A percentile compares a stretch with the other conserved stretches of the same genome.
Evolutionary conservation across 2,888 invertebrate genomes (phyloP).

Genomic region (Tetragonula carbonaria): DNA sequence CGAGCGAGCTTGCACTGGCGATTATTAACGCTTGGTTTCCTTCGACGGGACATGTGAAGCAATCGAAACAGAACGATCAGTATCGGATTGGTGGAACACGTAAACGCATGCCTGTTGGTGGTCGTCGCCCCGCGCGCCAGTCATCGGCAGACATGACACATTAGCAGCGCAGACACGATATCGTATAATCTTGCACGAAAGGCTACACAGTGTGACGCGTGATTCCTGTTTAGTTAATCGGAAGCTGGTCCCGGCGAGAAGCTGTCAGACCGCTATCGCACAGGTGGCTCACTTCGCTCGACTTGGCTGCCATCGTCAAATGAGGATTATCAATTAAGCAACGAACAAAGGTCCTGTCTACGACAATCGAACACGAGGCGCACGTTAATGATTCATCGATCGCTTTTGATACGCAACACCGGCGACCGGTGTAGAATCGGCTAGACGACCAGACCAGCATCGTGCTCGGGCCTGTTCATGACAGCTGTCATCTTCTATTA

Average conservation of each 20-base stretch:
- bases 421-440: constrained; percentile 44
- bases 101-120: constrained; percentile 24
- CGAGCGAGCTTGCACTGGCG: background rate
- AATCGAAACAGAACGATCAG: constrained; percentile 21
- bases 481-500: constrained; percentile 66
- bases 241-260: constrained; percentile 37
- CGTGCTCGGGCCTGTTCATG: constrained; percentile 50
- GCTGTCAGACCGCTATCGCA: constrained; percentile 39
- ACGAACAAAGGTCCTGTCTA: constrained; percentile 66
- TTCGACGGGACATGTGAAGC: constrained; percentile 5
- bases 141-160: constrained; percentile 22
- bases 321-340: constrained; percentile 69
- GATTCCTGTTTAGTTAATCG: constrained; percentile 54
- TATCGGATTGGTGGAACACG: constrained; percentile 5
- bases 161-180: constrained; percentile 37
- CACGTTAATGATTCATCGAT: constrained; percentile 73
- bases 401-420: constrained; percentile 61
- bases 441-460: constrained; percentile 18
- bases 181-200: constrained; percentile 48
- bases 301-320: constrained; percentile 58
- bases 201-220: constrained; percentile 45
- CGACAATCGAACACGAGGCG: constrained; percentile 60
- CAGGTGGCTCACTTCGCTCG: constrained; percentile 40
- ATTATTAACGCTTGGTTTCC: background rate
- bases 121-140: background rate